These are phyloP conservation scores for Matsumurasca onukii DNA, from an alignment of 1,140 invertebrate species.

Conservation along the genomic window DNA sequence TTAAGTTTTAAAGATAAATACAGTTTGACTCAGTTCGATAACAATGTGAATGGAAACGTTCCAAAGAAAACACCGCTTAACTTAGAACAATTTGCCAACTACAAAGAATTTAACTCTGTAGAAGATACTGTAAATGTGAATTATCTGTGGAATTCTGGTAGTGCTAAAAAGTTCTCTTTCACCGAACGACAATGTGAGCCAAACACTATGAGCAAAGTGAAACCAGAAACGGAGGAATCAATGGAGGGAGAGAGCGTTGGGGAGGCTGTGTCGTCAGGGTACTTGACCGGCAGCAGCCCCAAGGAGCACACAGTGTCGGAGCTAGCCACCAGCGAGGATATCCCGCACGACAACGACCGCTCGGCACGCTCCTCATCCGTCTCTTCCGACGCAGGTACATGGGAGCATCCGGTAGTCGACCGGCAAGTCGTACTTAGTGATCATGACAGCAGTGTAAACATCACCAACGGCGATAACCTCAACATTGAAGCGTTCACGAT, in stretches of 20 bases:
- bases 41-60: not conserved
- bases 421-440: not conserved
- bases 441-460: conserved; percentile 12
- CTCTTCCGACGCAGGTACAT: conserved; percentile 60
- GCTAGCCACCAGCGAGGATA: conserved; percentile 62
- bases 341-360: conserved; percentile 66
- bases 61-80: too few species aligned
- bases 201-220: conserved; percentile 7
- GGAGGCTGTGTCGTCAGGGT: conserved; percentile 36
- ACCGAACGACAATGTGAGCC: too few species aligned
- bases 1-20: not conserved
- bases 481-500: too few species aligned
- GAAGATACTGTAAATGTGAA: not conserved
- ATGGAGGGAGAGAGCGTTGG: conserved; percentile 32
- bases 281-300: conserved; percentile 52
- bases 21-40: not conserved
- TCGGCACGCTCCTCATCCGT: conserved; percentile 58
- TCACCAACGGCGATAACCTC: too few species aligned
- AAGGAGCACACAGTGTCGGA: conserved; percentile 51
- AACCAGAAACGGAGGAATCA: conserved; percentile 28
- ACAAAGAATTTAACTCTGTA: not conserved
- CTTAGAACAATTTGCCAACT: too few species aligned
- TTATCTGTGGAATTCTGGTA: not conserved
- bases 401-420: conserved; percentile 53
- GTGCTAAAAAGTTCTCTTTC: not conserved